Percentiles rank a stretch among this genome's conserved stretches.
Evolutionary conservation across 2,113 vertebrate species (phyloP).

Genomic region (Mugil cephalus): DNA sequence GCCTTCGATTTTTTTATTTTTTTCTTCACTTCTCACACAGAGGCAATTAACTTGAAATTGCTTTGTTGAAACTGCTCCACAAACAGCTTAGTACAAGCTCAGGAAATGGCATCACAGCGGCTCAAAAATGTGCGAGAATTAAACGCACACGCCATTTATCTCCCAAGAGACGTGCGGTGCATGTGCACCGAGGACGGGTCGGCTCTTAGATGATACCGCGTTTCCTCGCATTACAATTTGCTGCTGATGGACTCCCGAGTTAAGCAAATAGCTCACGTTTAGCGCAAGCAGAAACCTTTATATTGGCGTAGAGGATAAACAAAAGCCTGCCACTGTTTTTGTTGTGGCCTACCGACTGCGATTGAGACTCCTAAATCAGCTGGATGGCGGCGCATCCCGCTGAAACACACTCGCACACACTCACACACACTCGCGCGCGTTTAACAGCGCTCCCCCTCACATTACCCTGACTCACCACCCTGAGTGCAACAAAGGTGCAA

Average conservation of each 20-base stretch:
- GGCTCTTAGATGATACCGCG: conserved; percentile 16
- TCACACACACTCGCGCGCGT: not conserved
- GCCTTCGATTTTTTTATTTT: not conserved
- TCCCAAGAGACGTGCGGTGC: conserved; percentile 41
- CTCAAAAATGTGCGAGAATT: conserved; percentile 55
- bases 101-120: conserved; percentile 63
- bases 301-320: conserved; percentile 6
- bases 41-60: conserved; percentile 77
- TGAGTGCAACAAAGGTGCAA: conserved; percentile 40
- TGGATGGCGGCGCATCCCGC: not conserved
- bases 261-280: not conserved
- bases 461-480: conserved; percentile 12
- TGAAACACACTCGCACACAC: conserved; percentile 4
- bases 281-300: not conserved
- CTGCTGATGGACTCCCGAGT: conserved; percentile 10
- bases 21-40: conserved; percentile 47
- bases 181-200: conserved; percentile 39
- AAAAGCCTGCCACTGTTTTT: conserved; percentile 13
- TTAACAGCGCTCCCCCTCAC: conserved; percentile 1
- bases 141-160: conserved; percentile 52
- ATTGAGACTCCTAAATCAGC: conserved; percentile 50
- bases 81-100: conserved; percentile 53
- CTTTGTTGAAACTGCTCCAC: conserved; percentile 70
- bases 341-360: conserved; percentile 34
- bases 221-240: conserved; percentile 27